Conservation (phyloP, 2,888 invertebrate species). For the Platycheirus rosarum region DNA sequence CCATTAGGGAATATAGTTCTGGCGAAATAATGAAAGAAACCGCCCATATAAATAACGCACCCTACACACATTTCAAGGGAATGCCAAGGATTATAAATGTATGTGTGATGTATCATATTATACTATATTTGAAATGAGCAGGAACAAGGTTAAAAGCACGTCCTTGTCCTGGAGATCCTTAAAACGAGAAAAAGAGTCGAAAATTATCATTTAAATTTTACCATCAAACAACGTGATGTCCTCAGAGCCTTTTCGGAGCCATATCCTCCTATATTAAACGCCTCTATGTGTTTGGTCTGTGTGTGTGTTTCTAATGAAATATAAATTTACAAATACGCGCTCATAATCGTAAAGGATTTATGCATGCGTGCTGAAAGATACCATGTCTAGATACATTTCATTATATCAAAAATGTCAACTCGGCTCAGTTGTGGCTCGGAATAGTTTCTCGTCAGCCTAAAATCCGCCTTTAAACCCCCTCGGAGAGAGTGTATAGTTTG, state of each 20-base stretch:
- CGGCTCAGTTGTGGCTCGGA: constrained; percentile 32
- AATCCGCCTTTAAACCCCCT: not conserved
- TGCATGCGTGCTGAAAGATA: constrained; percentile 69
- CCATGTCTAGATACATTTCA: constrained; percentile 73
- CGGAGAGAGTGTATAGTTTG: constrained; percentile 36
- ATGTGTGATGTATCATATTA: constrained; percentile 36
- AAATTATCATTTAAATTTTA: constrained; percentile 72
- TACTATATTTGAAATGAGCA: not conserved
- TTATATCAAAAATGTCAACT: constrained; percentile 46
- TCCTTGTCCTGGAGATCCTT: constrained; percentile 52
- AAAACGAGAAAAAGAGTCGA: constrained; percentile 43
- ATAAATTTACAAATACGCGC: constrained; percentile 60
- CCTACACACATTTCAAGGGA: constrained; percentile 40
- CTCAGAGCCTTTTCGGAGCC: constrained; percentile 19
- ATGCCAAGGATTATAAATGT: constrained; percentile 30
- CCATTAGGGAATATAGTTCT: constrained; percentile 40
- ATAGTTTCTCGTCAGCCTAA: constrained; percentile 40
- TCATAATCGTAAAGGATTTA: constrained; percentile 71
- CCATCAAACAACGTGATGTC: constrained; percentile 47
- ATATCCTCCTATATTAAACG: constrained; percentile 10
- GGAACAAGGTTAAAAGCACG: constrained; percentile 51
- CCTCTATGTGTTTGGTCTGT: not conserved
- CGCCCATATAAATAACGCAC: constrained; percentile 53
- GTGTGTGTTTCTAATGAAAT: constrained; percentile 35
- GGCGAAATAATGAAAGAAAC: constrained; percentile 39